phyloP scores from a whole-genome alignment of 2,888 invertebrate species.

The Lasioglossum leucozonium region DNA sequence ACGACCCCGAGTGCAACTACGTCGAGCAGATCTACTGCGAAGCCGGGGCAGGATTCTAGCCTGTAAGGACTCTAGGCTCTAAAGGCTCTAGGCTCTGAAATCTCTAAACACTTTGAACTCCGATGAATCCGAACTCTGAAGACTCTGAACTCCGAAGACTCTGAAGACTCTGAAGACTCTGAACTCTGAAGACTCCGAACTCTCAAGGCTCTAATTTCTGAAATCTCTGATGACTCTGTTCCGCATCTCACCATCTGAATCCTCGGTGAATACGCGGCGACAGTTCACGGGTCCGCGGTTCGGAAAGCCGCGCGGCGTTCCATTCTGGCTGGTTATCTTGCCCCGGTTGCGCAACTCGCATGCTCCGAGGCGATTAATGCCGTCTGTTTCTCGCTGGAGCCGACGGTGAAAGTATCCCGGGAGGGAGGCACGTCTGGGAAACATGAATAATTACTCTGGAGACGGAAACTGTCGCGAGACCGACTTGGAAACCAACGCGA shows the following conservation, averaged over 20 bases:
- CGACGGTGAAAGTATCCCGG: conserved; percentile 3
- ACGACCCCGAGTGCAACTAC: neutral
- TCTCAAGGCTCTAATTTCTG: neutral
- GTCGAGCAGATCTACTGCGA: neutral
- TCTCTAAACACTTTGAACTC: too few relatives aligned
- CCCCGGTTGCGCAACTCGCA: conserved; percentile 2
- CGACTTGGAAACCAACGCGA: neutral
- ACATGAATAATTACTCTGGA: conserved; percentile 51
- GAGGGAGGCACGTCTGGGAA: neutral
- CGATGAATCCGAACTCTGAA: too few relatives aligned
- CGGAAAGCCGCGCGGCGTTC: neutral
- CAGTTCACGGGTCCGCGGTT: neutral
- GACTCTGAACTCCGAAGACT: too few relatives aligned
- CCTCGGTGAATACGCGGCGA: neutral
- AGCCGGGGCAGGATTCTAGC: neutral
- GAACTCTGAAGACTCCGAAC: neutral
- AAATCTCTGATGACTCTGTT: neutral
- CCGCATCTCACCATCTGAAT: neutral
- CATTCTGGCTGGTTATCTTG: conserved; percentile 12
- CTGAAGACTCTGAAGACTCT: too few relatives aligned
- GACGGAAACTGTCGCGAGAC: neutral
- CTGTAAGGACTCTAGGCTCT: too few relatives aligned
- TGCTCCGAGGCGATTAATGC: conserved; percentile 12
- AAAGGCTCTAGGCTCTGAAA: too few relatives aligned
- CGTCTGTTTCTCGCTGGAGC: neutral